Evolutionary conservation across 64 coral and sea anemone genomes (phyloP).

Genomic region (Orbicella faveolata): DNA sequence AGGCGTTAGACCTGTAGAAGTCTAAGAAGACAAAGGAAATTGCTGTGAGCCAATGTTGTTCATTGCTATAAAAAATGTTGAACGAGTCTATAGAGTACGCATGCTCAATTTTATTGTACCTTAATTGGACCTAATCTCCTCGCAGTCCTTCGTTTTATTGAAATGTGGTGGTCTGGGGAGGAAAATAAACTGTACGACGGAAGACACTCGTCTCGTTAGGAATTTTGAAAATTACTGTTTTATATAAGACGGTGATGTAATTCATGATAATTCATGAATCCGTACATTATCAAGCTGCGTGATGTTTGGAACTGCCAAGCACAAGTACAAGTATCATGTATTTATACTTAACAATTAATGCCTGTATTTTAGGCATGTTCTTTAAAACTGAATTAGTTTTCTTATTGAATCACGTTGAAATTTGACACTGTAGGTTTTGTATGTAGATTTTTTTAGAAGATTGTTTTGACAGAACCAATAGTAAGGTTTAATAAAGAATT

Average conservation of each 20-base stretch:
- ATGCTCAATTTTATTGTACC: background rate
- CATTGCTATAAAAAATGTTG: too few species aligned
- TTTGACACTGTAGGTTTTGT: background rate
- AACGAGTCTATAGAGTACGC: background rate
- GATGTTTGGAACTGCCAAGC: background rate
- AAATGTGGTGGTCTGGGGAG: background rate
- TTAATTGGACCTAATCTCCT: background rate
- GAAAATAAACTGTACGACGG: background rate
- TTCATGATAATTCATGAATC: background rate
- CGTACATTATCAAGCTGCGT: background rate
- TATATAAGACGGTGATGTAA: background rate
- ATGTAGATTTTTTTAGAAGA: background rate
- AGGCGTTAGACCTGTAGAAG: too few species aligned
- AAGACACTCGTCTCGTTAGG: background rate
- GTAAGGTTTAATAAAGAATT: slow-evolving; percentile 8
- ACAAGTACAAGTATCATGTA: background rate
- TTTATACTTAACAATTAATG: background rate
- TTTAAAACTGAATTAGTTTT: background rate
- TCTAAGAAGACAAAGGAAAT: too few species aligned
- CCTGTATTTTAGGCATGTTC: background rate
- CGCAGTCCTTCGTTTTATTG: background rate
- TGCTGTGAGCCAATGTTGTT: too few species aligned
- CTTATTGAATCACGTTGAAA: background rate
- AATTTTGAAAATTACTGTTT: background rate
- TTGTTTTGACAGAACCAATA: background rate